Percentiles rank a stretch among this genome's conserved stretches.
phyloP scores from a whole-genome alignment of 1,140 invertebrate species.

The Rhagoletis zephyria region DNA sequence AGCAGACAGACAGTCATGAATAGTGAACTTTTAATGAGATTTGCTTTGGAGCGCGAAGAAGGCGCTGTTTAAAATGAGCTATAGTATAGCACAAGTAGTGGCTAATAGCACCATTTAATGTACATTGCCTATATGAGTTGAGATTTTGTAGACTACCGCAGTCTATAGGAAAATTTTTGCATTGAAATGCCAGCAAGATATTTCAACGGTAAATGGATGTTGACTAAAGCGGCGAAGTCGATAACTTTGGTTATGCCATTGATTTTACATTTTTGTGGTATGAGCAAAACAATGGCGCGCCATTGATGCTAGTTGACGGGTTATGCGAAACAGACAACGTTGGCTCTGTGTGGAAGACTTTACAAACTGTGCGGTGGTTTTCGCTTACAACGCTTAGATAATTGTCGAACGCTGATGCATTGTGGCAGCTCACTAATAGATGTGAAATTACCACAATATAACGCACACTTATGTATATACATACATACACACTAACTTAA shows the following conservation, averaged over 20 bases:
- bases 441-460: conserved; percentile 22
- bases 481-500: neutral
- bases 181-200: neutral
- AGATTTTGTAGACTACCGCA: neutral
- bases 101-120: neutral
- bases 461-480: neutral
- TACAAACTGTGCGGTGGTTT: neutral
- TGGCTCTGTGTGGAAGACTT: neutral
- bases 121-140: neutral
- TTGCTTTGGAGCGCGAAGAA: neutral
- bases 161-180: neutral
- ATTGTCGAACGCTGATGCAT: conserved; percentile 32
- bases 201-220: neutral
- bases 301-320: neutral
- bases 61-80: conserved; percentile 15
- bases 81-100: neutral
- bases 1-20: conserved; percentile 17
- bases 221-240: neutral
- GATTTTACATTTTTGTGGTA: neutral
- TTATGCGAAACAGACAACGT: neutral
- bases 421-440: conserved; percentile 21
- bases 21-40: conserved; percentile 37
- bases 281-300: neutral
- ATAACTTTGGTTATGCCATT: neutral
- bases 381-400: conserved; percentile 15